Percentiles rank a stretch among this genome's conserved stretches.
phyloP scores from a whole-genome alignment of 2,113 vertebrate species.

The Chinchilla lanigera region DNA sequence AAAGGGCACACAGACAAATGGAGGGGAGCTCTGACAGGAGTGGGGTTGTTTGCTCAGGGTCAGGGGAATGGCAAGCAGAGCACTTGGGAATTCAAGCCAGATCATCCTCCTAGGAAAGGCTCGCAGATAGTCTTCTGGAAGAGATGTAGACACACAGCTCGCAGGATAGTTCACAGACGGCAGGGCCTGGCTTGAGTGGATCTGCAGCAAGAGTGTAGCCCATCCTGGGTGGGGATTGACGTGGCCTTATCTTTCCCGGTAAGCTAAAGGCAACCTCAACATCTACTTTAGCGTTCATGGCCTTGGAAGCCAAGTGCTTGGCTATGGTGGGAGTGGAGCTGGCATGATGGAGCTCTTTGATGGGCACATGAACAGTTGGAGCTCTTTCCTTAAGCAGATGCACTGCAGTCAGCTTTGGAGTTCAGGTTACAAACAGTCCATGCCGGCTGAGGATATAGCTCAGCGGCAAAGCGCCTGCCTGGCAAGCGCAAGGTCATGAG shows the following conservation, averaged over 20 bases:
- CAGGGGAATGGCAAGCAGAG: not conserved
- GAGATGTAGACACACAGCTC: not conserved
- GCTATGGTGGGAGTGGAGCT: not conserved
- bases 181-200: not conserved
- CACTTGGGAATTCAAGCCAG: not conserved
- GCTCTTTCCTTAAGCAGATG: not conserved
- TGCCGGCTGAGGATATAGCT: too few relatives aligned
- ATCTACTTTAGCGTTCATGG: not conserved
- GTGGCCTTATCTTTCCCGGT: not conserved
- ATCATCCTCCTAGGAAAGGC: not conserved
- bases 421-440: not conserved
- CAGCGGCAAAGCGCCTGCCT: too few relatives aligned
- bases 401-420: too few relatives aligned
- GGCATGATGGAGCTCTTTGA: not conserved
- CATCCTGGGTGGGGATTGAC: not conserved
- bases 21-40: not conserved
- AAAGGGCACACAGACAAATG: not conserved
- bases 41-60: not conserved
- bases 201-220: not conserved
- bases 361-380: not conserved
- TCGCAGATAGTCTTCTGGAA: not conserved
- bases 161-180: accelerated
- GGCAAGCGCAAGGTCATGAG: too few relatives aligned
- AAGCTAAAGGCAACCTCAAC: not conserved
- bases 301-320: not conserved